Base-by-base conservation (phyloP, 2,113 vertebrate genomes). In the Nipponia nippon region DNA sequence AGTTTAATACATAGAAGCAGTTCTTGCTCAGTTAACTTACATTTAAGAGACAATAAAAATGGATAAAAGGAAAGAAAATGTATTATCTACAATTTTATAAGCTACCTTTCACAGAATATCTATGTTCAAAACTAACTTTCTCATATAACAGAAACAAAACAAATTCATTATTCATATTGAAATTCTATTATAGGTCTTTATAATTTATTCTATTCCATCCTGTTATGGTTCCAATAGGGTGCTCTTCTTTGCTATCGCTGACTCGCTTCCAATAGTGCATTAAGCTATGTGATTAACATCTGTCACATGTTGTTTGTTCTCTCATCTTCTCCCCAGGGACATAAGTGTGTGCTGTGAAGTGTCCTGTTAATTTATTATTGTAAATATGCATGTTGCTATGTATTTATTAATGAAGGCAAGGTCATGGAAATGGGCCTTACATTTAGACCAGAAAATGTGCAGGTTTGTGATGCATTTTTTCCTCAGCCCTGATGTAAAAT, bases 211-310 rank as follows among this genome's bases (percentile, higher is more conserved):
- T 62, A 1, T 83, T 69, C 36, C 29, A 62, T 59, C 52, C 52
- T 82, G 32, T 75, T 78, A 34, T 65, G 67, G 27, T 83, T 95
- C 46, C 49, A 69, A 0, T 55, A 71, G 58, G 61, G 50, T 77
- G 38, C 23, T 80, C 50, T 44, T 81, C 86, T 27, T 58, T 73
- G 62, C 59, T 62, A 1, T 59, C 3, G 11, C 77, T 96, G 87
- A 94, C 83, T 91, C 81, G 77, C 46, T 97, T 96, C 47, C 89
- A 90, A 11, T 14, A 87, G 81, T 55, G 70, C 94, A 95, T 94
- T 91, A 94, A 95, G 58, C 72, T 87, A 65, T 58, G 83, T 79
- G 70, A 95, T 96, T 91, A 97, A 83, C 82, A 93, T 93, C 95
- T 95, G 91, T 95, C 87, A 91, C 75, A 66, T 63, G 75, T 78